These are phyloP conservation scores for Leptosomus discolor DNA, from an alignment of 2,113 vertebrate genomes.

Conservation along the genomic window DNA sequence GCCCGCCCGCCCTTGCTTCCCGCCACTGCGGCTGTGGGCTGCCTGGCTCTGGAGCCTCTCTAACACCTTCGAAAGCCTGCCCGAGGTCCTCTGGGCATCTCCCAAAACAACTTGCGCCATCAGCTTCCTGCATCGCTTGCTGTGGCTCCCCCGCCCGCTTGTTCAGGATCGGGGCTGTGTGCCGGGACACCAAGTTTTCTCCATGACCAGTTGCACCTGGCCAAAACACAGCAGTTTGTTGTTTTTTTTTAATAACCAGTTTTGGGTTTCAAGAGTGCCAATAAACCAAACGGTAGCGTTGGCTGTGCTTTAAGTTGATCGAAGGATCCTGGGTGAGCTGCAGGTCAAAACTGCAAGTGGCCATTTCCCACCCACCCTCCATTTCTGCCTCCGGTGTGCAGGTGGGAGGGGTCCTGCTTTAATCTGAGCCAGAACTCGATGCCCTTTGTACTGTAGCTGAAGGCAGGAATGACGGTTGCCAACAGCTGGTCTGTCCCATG, in stretches of 20 bases:
- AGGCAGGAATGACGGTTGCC: background rate
- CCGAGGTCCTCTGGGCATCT: accelerated
- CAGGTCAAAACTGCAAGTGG: background rate
- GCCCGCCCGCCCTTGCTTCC: background rate
- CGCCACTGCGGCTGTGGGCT: accelerated
- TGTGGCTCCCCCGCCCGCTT: accelerated
- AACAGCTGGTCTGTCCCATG: background rate
- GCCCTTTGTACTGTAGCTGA: accelerated
- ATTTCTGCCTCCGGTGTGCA: background rate
- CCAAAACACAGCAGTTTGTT: background rate
- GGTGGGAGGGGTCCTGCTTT: background rate
- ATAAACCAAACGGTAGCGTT: background rate
- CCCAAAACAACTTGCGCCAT: accelerated
- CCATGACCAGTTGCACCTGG: background rate
- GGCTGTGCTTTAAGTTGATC: background rate
- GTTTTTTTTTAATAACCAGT: accelerated
- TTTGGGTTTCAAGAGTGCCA: background rate
- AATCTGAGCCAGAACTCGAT: background rate
- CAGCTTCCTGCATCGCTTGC: accelerated
- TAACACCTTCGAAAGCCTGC: background rate
- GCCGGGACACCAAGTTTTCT: accelerated
- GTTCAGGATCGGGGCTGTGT: accelerated
- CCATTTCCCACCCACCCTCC: background rate
- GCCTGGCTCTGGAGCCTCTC: accelerated
- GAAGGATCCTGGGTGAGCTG: background rate